Conservation (phyloP, 2,888 invertebrate genomes). For the Lottia gigantea region DNA sequence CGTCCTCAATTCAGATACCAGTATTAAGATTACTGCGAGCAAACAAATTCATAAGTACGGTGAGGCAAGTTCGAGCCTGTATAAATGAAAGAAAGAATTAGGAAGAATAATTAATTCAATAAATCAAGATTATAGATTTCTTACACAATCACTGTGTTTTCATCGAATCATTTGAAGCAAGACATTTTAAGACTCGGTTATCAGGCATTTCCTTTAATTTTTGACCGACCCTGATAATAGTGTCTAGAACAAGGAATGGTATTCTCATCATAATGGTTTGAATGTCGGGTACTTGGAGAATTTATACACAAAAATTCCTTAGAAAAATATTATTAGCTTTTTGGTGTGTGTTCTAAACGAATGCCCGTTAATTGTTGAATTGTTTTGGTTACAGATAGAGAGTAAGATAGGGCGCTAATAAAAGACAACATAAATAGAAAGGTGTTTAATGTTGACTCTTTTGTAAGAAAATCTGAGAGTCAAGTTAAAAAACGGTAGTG, state of each 20-base stretch:
- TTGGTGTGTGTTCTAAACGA: constrained; percentile 8
- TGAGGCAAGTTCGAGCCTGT: too few relatives aligned
- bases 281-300: constrained; percentile 8
- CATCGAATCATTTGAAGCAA: too few relatives aligned
- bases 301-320: constrained; percentile 8
- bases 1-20: too few relatives aligned
- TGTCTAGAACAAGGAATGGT: not conserved
- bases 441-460: constrained; percentile 3
- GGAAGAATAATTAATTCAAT: too few relatives aligned
- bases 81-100: too few relatives aligned
- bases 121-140: too few relatives aligned
- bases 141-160: too few relatives aligned
- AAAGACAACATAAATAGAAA: constrained; percentile 8
- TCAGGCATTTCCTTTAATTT: constrained; percentile 6
- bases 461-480: not conserved
- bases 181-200: not conserved
- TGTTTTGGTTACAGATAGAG: constrained; percentile 6
- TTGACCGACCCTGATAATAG: not conserved
- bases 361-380: constrained; percentile 8
- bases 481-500: too few relatives aligned
- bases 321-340: constrained; percentile 8
- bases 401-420: not conserved
- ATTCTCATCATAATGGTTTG: constrained; percentile 7
- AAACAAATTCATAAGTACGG: too few relatives aligned
- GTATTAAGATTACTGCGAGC: too few relatives aligned